Conservation (phyloP, 2,888 invertebrate species). For the Drosophila seclusa region DNA sequence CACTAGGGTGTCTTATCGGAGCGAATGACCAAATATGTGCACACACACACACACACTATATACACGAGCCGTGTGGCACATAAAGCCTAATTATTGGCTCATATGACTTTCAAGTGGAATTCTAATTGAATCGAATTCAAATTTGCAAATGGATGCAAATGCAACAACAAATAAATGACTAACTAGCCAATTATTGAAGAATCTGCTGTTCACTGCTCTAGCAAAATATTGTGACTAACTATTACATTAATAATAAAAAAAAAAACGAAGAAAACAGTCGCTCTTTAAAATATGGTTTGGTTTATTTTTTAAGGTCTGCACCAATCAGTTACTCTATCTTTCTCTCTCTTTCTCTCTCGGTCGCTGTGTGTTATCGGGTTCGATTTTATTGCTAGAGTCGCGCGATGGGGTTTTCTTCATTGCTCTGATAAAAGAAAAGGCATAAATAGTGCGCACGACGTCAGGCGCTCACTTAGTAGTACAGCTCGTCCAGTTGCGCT, state of each 20-base stretch:
- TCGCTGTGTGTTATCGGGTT: constrained; percentile 41
- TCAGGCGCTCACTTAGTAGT: constrained; percentile 60
- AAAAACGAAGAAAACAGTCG: constrained; percentile 28
- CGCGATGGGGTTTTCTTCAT: constrained; percentile 13
- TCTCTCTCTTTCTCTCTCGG: neutral
- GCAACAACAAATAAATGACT: constrained; percentile 18
- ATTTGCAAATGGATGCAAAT: constrained; percentile 5
- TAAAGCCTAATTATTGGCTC: constrained; percentile 42
- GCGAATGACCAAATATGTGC: constrained; percentile 35
- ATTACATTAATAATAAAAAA: neutral
- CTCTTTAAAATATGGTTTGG: constrained; percentile 54
- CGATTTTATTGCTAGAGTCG: constrained; percentile 34
- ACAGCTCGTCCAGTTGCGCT: constrained; percentile 47
- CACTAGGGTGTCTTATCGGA: constrained; percentile 36
- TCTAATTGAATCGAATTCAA: constrained; percentile 10
- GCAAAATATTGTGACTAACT: constrained; percentile 32
- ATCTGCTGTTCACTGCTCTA: neutral
- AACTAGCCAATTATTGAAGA: neutral
- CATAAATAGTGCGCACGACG: constrained; percentile 65
- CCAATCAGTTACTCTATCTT: constrained; percentile 5
- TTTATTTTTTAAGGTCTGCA: constrained; percentile 19
- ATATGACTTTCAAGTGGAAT: constrained; percentile 45
- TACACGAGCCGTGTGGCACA: neutral
- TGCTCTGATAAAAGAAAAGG: constrained; percentile 54
- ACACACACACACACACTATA: neutral